Evolutionary conservation across 2,113 vertebrate species (phyloP).

Genomic region (Cyprinodon brontotheroides): DNA sequence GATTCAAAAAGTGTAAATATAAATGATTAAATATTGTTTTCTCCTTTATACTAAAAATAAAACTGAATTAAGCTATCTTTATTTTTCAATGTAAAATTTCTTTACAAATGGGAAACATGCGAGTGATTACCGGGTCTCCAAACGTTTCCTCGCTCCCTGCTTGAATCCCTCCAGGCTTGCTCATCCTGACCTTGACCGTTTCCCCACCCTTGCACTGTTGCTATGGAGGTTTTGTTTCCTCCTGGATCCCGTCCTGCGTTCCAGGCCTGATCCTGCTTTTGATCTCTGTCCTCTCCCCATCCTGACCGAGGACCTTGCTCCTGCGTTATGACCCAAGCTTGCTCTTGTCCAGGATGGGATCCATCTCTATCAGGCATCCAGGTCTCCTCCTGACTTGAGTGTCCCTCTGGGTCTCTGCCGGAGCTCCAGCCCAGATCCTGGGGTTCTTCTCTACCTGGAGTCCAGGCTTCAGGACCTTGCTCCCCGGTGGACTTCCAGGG

Average conservation of each 20-base stretch:
- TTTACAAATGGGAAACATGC: not conserved
- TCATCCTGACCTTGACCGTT: conserved; percentile 26
- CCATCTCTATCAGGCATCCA: conserved; percentile 53
- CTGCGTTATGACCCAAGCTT: conserved; percentile 41
- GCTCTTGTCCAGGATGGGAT: conserved; percentile 4
- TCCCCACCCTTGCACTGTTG: conserved; percentile 41
- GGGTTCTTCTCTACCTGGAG: conserved; percentile 25
- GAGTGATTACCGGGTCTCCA: conserved; percentile 60
- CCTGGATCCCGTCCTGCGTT: conserved; percentile 42
- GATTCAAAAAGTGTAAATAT: conserved; percentile 2
- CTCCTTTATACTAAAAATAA: not conserved
- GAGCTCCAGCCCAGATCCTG: conserved; percentile 48
- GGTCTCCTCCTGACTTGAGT: conserved; percentile 46
- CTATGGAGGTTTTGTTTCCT: conserved; percentile 5
- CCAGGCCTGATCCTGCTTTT: conserved; percentile 38
- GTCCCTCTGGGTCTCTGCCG: conserved; percentile 37
- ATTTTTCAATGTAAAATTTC: not conserved
- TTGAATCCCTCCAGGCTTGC: conserved; percentile 38
- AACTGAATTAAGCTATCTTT: not conserved
- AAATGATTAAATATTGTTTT: too few species aligned
- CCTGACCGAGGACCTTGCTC: conserved; percentile 24
- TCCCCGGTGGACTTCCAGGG: conserved; percentile 52
- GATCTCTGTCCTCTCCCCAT: conserved; percentile 39
- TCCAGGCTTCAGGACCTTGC: conserved; percentile 23
- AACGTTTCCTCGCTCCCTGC: conserved; percentile 44